A percentile compares a stretch with the other conserved stretches of the same genome.
These are phyloP conservation scores for Opisthocomus hoazin DNA, from an alignment of 2,113 vertebrate species.

Conservation along the genomic window DNA sequence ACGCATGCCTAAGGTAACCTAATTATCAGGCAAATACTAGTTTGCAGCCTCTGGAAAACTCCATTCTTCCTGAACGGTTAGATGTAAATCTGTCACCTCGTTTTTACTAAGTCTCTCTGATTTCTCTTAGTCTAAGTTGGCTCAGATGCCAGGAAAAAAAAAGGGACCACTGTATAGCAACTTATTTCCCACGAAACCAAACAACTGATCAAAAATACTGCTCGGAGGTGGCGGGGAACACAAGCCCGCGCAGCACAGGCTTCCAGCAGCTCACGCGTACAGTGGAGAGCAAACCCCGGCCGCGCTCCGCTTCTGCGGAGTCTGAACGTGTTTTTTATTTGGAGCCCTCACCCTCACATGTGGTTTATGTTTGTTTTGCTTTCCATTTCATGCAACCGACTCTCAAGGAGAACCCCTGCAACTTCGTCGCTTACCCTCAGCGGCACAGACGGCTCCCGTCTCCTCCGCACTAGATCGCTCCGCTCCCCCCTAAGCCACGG, in stretches of 20 bases:
- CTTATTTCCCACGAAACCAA: background rate
- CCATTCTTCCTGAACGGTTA: background rate
- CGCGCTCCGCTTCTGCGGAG: background rate
- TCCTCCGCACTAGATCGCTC: background rate
- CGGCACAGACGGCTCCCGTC: slow-evolving; percentile 9
- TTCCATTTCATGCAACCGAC: slow-evolving; percentile 9
- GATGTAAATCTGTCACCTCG: background rate
- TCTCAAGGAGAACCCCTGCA: background rate
- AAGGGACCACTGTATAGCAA: background rate
- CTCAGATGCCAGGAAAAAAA: background rate
- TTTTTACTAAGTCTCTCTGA: background rate
- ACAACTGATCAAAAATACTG: background rate
- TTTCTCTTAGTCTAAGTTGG: background rate
- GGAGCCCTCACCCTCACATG: background rate
- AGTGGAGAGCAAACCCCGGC: background rate
- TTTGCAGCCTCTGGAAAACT: background rate
- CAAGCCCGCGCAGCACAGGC: background rate
- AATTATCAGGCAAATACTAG: background rate
- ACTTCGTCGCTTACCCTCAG: background rate
- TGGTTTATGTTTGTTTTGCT: slow-evolving; percentile 27
- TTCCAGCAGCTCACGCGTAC: background rate
- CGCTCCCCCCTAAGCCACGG: background rate
- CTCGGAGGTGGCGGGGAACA: background rate
- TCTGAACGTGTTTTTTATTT: background rate
- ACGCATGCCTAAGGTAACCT: background rate